phyloP scores from a whole-genome alignment of 2,797 vertebrate genomes.

The Anomalospiza imberbis region DNA sequence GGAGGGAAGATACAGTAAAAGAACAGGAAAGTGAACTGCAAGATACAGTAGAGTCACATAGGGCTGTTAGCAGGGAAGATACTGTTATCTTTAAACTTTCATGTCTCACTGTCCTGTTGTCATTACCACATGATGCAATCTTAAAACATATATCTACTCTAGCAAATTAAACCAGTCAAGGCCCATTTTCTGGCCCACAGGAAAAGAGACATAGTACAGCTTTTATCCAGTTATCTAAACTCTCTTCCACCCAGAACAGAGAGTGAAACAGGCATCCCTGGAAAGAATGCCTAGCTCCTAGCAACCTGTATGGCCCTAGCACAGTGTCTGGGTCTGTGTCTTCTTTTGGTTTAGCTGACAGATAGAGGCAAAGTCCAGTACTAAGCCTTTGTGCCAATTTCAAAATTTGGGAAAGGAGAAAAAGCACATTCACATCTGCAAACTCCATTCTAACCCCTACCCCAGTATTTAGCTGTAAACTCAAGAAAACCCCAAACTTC shows the following conservation, averaged over 20 bases:
- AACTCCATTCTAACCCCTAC: neutral
- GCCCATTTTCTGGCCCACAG: constrained; percentile 16
- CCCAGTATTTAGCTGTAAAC: neutral
- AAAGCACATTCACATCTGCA: neutral
- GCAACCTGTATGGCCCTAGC: neutral
- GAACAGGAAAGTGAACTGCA: neutral
- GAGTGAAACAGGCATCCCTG: neutral
- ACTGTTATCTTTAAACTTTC: constrained; percentile 39
- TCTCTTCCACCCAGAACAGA: neutral
- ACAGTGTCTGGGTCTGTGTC: neutral
- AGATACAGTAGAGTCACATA: neutral
- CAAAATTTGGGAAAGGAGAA: neutral
- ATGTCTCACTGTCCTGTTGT: constrained; percentile 25
- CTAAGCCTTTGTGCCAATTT: neutral
- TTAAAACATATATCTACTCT: constrained; percentile 17
- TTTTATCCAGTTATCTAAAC: constrained; percentile 13
- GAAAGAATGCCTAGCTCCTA: neutral
- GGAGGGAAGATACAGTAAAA: neutral
- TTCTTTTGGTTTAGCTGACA: neutral
- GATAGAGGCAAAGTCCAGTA: neutral
- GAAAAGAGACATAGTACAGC: neutral
- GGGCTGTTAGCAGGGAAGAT: neutral
- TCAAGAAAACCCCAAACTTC: neutral
- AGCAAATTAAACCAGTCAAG: constrained; percentile 40
- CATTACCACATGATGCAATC: constrained; percentile 12